These are phyloP conservation scores for Epinotia demarniana DNA, from an alignment of 2,888 invertebrate genomes.

Conservation along the genomic window DNA sequence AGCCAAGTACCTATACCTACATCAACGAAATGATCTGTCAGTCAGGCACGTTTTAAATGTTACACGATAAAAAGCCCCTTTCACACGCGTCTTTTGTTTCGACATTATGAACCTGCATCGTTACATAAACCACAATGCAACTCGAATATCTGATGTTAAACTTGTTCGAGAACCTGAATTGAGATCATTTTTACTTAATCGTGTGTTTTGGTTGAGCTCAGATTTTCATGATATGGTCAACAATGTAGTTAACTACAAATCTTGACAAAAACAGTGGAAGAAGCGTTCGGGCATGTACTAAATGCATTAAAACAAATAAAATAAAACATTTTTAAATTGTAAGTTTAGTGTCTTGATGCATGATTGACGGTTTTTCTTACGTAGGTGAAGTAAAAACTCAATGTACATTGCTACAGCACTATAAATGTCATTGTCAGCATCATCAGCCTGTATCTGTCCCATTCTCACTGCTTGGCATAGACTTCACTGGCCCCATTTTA, in stretches of 20 bases:
- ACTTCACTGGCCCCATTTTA: too few species aligned
- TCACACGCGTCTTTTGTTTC: constrained; percentile 59
- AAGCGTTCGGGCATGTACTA: too few species aligned
- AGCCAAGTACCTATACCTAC: background rate
- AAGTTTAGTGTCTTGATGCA: too few species aligned
- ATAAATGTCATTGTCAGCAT: background rate
- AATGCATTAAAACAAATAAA: too few species aligned
- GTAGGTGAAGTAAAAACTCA: too few species aligned
- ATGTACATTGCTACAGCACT: background rate
- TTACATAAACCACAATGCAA: constrained; percentile 64
- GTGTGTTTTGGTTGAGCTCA: background rate
- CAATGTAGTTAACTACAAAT: background rate
- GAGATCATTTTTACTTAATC: background rate
- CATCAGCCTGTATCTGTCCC: too few species aligned
- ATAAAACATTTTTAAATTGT: too few species aligned
- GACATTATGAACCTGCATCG: constrained; percentile 57
- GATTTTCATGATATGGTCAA: background rate
- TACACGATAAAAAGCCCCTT: constrained; percentile 51
- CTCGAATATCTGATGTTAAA: constrained; percentile 38
- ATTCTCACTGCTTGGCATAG: too few species aligned
- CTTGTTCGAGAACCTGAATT: constrained; percentile 26
- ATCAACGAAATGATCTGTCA: constrained; percentile 8
- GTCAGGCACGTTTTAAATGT: constrained; percentile 33
- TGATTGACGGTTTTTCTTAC: too few species aligned
- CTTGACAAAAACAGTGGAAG: too few species aligned